Evolutionary conservation across 2,113 vertebrate genomes (phyloP), one percentile per base, ranked within the genome.

Genomic region (Tychaedon coryphoeus): DNA sequence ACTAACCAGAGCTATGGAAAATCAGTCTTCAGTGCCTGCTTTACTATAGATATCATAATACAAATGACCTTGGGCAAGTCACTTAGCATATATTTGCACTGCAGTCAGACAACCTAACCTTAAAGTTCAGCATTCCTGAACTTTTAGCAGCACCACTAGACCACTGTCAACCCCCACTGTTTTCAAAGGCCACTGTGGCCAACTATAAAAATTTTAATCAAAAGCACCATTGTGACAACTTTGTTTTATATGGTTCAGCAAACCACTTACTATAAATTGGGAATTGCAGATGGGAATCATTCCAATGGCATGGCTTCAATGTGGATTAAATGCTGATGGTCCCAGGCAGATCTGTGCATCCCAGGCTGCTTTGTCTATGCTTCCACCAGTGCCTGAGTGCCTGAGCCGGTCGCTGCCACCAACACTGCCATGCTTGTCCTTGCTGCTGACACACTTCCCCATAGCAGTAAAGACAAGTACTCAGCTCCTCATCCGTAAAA

Each of bases 81-180:
- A 96, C 94, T 97, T 96, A 93, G 96, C 92, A 95, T 97, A 95
- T 97, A 97, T 97, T 96, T 97, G 96, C 96, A 95, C 95, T 93
- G 92, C 94, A 96, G 91, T 96, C 94, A 97, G 95, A 95, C 96
- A 96, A 94, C 88, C 91, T 96, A 97, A 96, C 92, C 91, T 96
- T 96, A 96, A 96, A 95, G 95, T 96, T 96, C 91, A 95, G 95
- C 96, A 96, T 96, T 95, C 95, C 88, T 96, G 94, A 95, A 95
- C 96, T 80, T 97, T 84, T 86, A 94, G 94, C 72, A 94, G 88
- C 69, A 93, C 86, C 69, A 96, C 47, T 82, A 88, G 91, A 91
- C 91, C 89, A 94, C 86, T 95, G 79, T 96, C 94, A 95, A 95
- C 82, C 51, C 86, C 88, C 69, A 83, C 91, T 88, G 94, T 93